Percentiles rank a stretch among this genome's conserved stretches.
Evolutionary conservation across 2,888 invertebrate species (phyloP).

Genomic region (Corbicula japonica): DNA sequence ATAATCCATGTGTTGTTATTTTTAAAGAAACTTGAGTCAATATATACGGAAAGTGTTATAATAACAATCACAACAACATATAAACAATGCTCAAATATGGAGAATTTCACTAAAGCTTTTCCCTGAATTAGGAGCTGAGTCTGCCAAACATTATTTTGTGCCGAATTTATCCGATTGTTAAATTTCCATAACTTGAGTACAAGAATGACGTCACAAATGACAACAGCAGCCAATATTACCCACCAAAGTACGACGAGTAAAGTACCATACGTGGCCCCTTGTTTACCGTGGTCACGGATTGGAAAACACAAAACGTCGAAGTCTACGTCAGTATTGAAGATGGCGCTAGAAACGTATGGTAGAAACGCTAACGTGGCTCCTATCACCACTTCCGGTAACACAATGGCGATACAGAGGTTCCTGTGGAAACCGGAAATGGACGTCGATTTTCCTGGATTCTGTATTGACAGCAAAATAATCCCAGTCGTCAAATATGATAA

Average conservation of each 20-base stretch:
- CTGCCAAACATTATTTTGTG: slow-evolving; percentile 80
- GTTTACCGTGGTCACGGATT: slow-evolving; percentile 67
- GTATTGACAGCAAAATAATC: slow-evolving; percentile 75
- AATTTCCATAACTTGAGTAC: slow-evolving; percentile 77
- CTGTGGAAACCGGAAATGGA: slow-evolving; percentile 74
- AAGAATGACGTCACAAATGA: slow-evolving; percentile 68
- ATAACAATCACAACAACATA: slow-evolving; percentile 62
- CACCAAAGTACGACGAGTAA: slow-evolving; percentile 72
- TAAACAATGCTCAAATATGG: slow-evolving; percentile 67
- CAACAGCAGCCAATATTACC: slow-evolving; percentile 62
- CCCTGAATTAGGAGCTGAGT: slow-evolving; percentile 75
- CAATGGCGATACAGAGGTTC: slow-evolving; percentile 68
- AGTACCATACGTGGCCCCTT: slow-evolving; percentile 73
- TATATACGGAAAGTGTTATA: slow-evolving; percentile 71
- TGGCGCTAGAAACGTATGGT: slow-evolving; percentile 71
- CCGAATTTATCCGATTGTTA: slow-evolving; percentile 77
- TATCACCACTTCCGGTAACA: slow-evolving; percentile 75
- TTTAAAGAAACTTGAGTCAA: slow-evolving; percentile 50
- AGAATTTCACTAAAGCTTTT: slow-evolving; percentile 68
- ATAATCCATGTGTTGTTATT: slow-evolving; percentile 72
- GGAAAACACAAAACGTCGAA: slow-evolving; percentile 75
- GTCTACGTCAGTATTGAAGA: slow-evolving; percentile 59
- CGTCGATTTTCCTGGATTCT: slow-evolving; percentile 79
- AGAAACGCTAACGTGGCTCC: slow-evolving; percentile 69
- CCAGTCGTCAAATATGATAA: slow-evolving; percentile 71